phyloP scores from a whole-genome alignment of 2,888 invertebrate species.

The Galerucella nymphaeae region DNA sequence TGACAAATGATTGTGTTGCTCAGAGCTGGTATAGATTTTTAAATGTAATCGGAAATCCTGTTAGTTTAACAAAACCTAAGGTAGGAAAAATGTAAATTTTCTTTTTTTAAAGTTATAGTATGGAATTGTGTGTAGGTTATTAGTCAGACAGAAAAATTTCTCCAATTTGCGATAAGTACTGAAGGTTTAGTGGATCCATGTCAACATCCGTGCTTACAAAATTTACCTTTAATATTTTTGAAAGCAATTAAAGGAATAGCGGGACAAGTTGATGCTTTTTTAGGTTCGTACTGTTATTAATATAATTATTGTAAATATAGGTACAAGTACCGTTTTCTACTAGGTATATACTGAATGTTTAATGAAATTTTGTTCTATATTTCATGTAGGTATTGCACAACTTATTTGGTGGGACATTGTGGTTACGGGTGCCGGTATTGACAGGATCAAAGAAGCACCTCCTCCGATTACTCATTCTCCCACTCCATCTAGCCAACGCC shows the following conservation, averaged over 20 bases:
- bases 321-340: too few species aligned
- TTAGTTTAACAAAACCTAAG: constrained; percentile 88
- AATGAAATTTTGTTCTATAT: constrained; percentile 16
- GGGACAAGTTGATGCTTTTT: constrained; percentile 93
- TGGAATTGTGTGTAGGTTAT: constrained; percentile 58
- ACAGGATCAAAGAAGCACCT: constrained; percentile 62
- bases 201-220: constrained; percentile 87
- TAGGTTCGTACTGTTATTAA: constrained; percentile 74
- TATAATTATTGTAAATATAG: neutral
- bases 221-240: constrained; percentile 89
- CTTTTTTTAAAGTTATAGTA: constrained; percentile 9
- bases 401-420: constrained; percentile 67
- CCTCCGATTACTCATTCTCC: constrained; percentile 69
- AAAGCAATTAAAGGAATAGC: constrained; percentile 95
- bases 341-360: neutral
- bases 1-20: constrained; percentile 89
- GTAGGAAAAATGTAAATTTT: constrained; percentile 58
- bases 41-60: constrained; percentile 94
- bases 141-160: constrained; percentile 78
- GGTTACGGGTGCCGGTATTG: constrained; percentile 62
- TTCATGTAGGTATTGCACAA: constrained; percentile 65
- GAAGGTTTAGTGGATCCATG: constrained; percentile 87
- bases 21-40: constrained; percentile 97
- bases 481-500: constrained; percentile 87
- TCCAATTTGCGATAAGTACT: constrained; percentile 82